Evolutionary conservation across 2,888 invertebrate genomes (phyloP).

Genomic region (Apodemia hepburni): DNA sequence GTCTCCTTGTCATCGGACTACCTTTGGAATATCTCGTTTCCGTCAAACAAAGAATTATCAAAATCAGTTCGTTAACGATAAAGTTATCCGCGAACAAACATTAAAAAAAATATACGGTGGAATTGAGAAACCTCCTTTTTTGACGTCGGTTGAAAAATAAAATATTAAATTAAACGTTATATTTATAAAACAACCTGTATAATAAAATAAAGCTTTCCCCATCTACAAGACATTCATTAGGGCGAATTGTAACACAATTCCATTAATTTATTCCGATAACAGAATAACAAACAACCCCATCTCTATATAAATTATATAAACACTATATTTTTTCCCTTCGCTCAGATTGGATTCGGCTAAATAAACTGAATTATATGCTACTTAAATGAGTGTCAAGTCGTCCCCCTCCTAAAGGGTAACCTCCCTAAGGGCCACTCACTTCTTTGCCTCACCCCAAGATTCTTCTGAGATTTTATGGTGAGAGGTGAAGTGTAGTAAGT

Average conservation of each 20-base stretch:
- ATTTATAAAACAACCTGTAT: no score
- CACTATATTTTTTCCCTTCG: constrained; percentile 44
- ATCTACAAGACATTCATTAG: constrained; percentile 68
- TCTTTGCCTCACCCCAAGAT: constrained; percentile 60
- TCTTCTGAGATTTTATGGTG: constrained; percentile 52
- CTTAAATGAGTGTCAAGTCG: constrained; percentile 83
- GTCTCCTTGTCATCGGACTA: no score
- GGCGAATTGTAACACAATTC: constrained; percentile 56
- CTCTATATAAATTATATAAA: constrained; percentile 30
- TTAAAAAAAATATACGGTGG: no score
- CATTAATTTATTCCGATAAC: constrained; percentile 73
- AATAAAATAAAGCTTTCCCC: constrained; percentile 34
- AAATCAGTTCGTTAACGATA: no score
- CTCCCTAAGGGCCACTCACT: constrained; percentile 51
- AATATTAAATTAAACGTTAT: no score
- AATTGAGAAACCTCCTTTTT: no score
- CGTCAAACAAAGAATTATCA: no score
- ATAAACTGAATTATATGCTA: constrained; percentile 86
- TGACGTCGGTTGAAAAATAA: no score
- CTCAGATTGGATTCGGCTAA: constrained; percentile 69
- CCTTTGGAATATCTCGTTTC: no score
- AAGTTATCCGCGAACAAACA: no score
- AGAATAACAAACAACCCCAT: constrained; percentile 42
- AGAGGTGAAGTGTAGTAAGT: constrained; percentile 37
- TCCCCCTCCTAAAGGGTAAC: constrained; percentile 30